phyloP scores from a whole-genome alignment of 1,140 invertebrate species.

The Amyelois transitella region DNA sequence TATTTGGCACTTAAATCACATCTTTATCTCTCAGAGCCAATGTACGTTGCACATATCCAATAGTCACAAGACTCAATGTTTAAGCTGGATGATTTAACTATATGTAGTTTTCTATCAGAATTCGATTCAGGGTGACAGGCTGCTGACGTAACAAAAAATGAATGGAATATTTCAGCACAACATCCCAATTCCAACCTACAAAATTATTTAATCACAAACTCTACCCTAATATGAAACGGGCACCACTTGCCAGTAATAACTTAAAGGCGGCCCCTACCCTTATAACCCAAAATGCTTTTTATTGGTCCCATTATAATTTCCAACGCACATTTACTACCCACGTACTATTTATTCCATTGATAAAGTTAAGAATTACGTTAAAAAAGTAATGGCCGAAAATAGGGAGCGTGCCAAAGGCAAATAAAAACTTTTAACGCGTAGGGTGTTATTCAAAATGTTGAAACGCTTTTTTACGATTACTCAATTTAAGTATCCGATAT shows the following conservation, averaged over 20 bases:
- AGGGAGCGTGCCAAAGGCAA: constrained; percentile 1
- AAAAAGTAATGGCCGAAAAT: constrained; percentile 3
- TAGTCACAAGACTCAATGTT: too few species aligned
- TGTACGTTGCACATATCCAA: too few species aligned
- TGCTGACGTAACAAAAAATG: too few species aligned
- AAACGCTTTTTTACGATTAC: neutral
- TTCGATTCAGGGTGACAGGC: too few species aligned
- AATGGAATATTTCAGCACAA: too few species aligned
- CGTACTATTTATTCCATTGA: constrained; percentile 7
- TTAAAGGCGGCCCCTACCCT: neutral
- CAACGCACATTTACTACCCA: constrained; percentile 1
- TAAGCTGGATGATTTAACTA: too few species aligned
- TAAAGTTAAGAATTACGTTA: constrained; percentile 7
- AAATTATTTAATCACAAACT: neutral
- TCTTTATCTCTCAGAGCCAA: too few species aligned
- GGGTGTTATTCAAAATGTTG: constrained; percentile 24
- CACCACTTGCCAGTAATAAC: neutral
- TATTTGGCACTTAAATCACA: too few species aligned
- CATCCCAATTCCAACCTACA: neutral
- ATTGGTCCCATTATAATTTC: neutral
- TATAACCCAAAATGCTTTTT: constrained; percentile 4
- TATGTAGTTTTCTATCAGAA: too few species aligned
- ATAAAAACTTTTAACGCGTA: constrained; percentile 4
- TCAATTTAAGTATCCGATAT: neutral
- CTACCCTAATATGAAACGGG: neutral